Evolutionary conservation across 1,140 invertebrate species (phyloP), one percentile per base, ranked within the genome.

Genomic region (Bombus superbus): DNA sequence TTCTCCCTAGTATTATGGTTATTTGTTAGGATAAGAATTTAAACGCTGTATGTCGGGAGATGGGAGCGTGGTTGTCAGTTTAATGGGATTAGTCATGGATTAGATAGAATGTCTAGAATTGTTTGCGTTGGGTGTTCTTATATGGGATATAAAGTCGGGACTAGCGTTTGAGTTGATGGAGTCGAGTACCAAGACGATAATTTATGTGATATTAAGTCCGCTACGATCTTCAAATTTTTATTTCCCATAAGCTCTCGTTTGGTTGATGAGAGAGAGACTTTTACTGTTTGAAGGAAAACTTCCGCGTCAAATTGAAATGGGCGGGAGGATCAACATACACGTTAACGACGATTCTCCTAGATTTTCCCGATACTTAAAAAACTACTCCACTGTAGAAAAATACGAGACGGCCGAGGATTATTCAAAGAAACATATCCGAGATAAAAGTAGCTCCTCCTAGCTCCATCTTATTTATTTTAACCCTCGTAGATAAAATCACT

Each of bases 11-110:
- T 42, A 15, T n/a, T 40, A 40, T 25, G 28, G 28, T 15, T 32
- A 22, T 15, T 38, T 71, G 5, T 10, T 40, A 47, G n/a, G 47
- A 32, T 10, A 8, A 11, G n/a, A 5, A 25, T 28, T 74, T 10
- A 32, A 47, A n/a, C 9, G 71, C 25, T 1, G 38, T 3, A 18
- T 8, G 25, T 40, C 11, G 9, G 10, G 42, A 40, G 11, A 72
- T 15, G 40, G 69, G 69, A 15, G 28, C 40, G n/a, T 72, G 28
- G 38, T 42, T 71, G 72, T 68, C 66, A 35, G 66, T 68, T 47
- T 75, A 75, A 75, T 38, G 44, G 28, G 18, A 35, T 75, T 75
- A 75, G 73, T 53, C 44, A 53, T 35, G 44, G 44, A 75, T 75
- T 32, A 53, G 15, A 1, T 53, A 18, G 25, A 42, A 6, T 75